Percentiles rank a stretch among this genome's conserved stretches.
Conservation (phyloP, 2,797 vertebrate species). For the Macrochelys suwanniensis region DNA sequence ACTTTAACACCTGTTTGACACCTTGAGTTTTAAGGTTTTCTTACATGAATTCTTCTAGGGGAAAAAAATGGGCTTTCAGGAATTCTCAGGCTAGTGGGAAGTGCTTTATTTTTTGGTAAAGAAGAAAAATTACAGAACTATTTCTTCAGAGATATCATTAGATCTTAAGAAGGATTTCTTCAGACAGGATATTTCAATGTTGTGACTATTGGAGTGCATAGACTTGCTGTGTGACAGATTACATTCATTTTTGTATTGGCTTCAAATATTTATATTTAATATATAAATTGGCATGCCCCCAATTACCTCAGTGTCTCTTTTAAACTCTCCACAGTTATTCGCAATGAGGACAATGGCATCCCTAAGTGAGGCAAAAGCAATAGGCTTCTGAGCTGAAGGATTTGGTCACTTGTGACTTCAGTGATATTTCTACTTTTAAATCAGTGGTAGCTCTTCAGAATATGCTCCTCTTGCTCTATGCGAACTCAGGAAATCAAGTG, state of each 20-base stretch:
- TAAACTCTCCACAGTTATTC: constrained; percentile 54
- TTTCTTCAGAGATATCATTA: not conserved
- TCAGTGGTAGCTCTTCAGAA: constrained; percentile 64
- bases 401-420: constrained; percentile 52
- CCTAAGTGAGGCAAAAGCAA: constrained; percentile 29
- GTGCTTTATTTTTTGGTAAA: constrained; percentile 19
- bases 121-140: constrained; percentile 5
- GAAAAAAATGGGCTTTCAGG: not conserved
- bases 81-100: not conserved
- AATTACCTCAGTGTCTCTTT: constrained; percentile 72
- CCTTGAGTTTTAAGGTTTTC: constrained; percentile 23
- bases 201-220: constrained; percentile 12
- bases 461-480: not conserved
- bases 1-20: constrained; percentile 79
- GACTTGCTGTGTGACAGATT: not conserved
- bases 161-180: constrained; percentile 12
- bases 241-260: no score
- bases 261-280: constrained; percentile 55
- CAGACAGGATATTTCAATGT: constrained; percentile 34
- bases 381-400: constrained; percentile 35
- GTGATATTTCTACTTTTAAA: constrained; percentile 64
- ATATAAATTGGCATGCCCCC: constrained; percentile 51
- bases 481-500: constrained; percentile 59
- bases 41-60: not conserved
- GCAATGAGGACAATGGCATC: constrained; percentile 63